Base-by-base conservation (phyloP, 2,888 invertebrate species). In the Rhamnusium bicolor region DNA sequence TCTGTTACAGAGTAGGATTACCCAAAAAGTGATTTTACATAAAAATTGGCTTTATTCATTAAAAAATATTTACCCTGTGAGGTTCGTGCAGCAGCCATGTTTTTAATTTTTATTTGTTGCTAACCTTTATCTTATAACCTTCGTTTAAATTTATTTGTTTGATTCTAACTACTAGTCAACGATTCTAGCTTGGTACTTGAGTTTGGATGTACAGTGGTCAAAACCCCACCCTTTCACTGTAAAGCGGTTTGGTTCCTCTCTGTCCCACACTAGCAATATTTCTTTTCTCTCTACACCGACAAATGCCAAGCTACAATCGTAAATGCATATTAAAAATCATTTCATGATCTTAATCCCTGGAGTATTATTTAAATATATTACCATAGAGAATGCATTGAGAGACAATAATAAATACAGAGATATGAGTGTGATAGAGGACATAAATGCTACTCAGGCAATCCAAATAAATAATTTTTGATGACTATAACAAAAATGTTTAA, bases 21-120 rank as follows among this genome's bases (percentile, higher is more conserved):
- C 29, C 63, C 8, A 18, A 29, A 51, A 29, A 14, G 49, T 24
- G 51, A 18, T 69, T 69, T 60, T 61, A 62, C 7, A 24, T 18
- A 16, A 0, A 32, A 46, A 61, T 69, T 40, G 69, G 47, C 51
- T 69, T 62, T 10, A 56, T n/a, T n/a, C n/a, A 21, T 14, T 54
- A 49, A 27, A 58, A 46, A 21, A 29, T 65, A 61, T 60, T 53
- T 51, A 65, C 65, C 71, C 67, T 66, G 61, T 53, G 61, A 68
- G 75, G 71, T 72, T 61, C 32, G 74, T 71, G 72, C 60, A 69
- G 71, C 73, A 72, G 80, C 78, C 80, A 78, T 80, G 80, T 78
- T 76, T 72, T 74, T 51, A 27, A 21, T 66, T 40, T n/a, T 21
- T 19, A 29, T 63, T n/a, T 32, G 40, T 61, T 68, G 12, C 19